phyloP scores from a whole-genome alignment of 1,140 invertebrate genomes.

The Pseudomyrmex pallidus region DNA sequence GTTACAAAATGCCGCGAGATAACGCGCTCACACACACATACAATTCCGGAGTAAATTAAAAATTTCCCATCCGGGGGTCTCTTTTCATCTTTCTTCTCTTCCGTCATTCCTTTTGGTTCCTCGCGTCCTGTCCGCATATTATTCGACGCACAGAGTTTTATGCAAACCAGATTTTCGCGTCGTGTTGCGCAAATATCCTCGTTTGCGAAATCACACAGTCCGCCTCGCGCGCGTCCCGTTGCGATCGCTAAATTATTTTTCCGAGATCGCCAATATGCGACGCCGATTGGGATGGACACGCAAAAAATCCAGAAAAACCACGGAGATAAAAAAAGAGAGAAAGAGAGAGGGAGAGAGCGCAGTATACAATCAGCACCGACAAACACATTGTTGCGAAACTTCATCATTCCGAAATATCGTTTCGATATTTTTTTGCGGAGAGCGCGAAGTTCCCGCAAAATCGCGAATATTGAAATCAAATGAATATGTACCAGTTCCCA shows the following conservation, averaged over 20 bases:
- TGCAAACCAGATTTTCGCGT: conserved; percentile 26
- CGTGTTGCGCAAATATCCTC: conserved; percentile 13
- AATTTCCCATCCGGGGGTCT: conserved; percentile 51
- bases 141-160: neutral
- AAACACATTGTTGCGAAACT: conserved; percentile 39
- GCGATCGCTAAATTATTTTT: conserved; percentile 31
- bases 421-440: conserved; percentile 23
- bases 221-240: neutral
- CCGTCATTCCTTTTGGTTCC: neutral
- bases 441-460: conserved; percentile 13
- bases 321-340: no score
- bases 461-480: conserved; percentile 47
- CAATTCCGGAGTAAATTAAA: conserved; percentile 68
- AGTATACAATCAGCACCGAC: neutral
- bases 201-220: conserved; percentile 18
- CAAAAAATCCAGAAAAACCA: conserved; percentile 2
- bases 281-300: conserved; percentile 9
- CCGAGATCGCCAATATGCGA: conserved; percentile 9
- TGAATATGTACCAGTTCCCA: conserved; percentile 2
- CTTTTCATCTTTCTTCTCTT: neutral
- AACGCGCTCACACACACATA: conserved; percentile 32
- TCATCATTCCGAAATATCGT: conserved; percentile 44
- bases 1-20: conserved; percentile 67
- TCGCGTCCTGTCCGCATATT: neutral
- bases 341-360: neutral